Base-by-base conservation (phyloP, 1,140 invertebrate genomes). In the Phthorimaea operculella region DNA sequence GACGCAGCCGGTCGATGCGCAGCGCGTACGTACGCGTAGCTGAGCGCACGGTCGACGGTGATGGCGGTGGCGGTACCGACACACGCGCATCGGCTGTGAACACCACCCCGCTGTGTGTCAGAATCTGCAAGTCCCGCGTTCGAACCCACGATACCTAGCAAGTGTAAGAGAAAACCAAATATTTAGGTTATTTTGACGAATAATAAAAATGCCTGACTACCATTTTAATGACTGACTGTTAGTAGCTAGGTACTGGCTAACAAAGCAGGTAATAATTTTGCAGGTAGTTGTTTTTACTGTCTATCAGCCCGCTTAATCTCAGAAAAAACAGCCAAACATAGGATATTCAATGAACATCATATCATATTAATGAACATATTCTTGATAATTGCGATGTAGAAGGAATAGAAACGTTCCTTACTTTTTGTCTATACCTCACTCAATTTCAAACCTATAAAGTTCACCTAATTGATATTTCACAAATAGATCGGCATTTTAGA, bases 121-220 rank as follows among this genome's bases (percentile, higher is more conserved):
- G 83, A 58, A 94, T 93, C 70, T 92, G 91, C 1, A 94, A 87
- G 80, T 94, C 92, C 28, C 85, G 86, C 45, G 87, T 89, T 14
- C 92, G 83, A 59, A 93, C 91, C 92, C 92, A 94, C 21, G 92
- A 93, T 12, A 94, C 92, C 92, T 94, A 80, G 4, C 11, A 42
- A 4, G 11, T 17, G 12, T 14, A 11, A 14, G n/a, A 15, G 16
- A 47, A 47, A 4, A 47, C 9, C 3, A 9, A 47, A 17, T 3
- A 47, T 15, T 2, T 15, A 14, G 2, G 11, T 15, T 9, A 16
- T 15, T n/a, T n/a, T n/a, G n/a, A 9, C 44, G 15, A 47, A 11
- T n/a, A 15, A 9, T 4, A 3, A 17, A 47, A 17, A 47, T 47
- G 4, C 15, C 8, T 47, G 9, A 14, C n/a, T n/a, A n/a, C n/a